A percentile compares a stretch with the other conserved stretches of the same genome.
Evolutionary conservation across 2,797 vertebrate species (phyloP).

Genomic region (Hyperoplus lanceolatus): DNA sequence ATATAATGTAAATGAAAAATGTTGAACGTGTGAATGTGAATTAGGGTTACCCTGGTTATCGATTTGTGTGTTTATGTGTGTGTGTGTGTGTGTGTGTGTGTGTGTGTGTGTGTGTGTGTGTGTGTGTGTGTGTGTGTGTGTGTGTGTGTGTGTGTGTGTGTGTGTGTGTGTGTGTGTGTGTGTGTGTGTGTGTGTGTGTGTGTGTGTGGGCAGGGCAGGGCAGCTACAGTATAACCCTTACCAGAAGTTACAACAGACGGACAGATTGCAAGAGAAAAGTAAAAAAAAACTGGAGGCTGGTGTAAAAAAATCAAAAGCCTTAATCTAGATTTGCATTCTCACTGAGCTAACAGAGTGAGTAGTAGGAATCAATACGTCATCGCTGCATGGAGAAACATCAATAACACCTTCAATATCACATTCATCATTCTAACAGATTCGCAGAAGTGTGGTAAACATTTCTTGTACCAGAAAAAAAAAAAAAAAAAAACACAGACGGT

Average conservation of each 20-base stretch:
- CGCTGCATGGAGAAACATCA: slow-evolving; percentile 47
- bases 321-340: slow-evolving; percentile 31
- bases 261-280: not conserved
- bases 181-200: not conserved
- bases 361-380: slow-evolving; percentile 34
- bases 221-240: slow-evolving; percentile 20
- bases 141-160: not conserved
- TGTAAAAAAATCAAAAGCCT: slow-evolving; percentile 22
- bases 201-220: not conserved
- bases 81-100: slow-evolving; percentile 3
- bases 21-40: slow-evolving; percentile 32
- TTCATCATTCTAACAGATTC: slow-evolving; percentile 39
- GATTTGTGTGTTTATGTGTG: slow-evolving; percentile 12
- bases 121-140: not conserved
- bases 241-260: not conserved
- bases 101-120: slow-evolving; percentile 20
- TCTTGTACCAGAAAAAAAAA: not conserved
- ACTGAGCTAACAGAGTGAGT: slow-evolving; percentile 17
- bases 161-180: not conserved
- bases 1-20: slow-evolving; percentile 47
- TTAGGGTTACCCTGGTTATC: slow-evolving; percentile 23
- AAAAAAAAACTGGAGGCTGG: slow-evolving; percentile 27
- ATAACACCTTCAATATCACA: slow-evolving; percentile 46
- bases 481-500: not conserved
- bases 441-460: slow-evolving; percentile 26